A percentile compares a stretch with the other conserved stretches of the same genome.
These are phyloP conservation scores for Augiades crinisus DNA, from an alignment of 2,888 invertebrate genomes.

Conservation along the genomic window DNA sequence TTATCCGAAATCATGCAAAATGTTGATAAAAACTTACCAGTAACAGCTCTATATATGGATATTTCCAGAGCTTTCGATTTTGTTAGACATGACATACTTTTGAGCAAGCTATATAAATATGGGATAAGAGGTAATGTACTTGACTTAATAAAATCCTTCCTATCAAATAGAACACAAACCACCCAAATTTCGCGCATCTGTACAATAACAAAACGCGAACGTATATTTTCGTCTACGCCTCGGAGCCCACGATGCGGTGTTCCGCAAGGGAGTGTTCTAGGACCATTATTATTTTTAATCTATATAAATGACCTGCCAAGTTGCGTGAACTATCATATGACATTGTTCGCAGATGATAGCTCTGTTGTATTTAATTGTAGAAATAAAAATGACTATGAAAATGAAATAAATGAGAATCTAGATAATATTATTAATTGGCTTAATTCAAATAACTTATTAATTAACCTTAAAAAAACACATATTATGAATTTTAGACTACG, in stretches of 20 bases:
- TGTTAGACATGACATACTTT: slow-evolving; percentile 14
- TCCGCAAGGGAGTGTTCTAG: too few species aligned
- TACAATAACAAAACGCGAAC: not conserved
- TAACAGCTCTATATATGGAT: slow-evolving; percentile 1
- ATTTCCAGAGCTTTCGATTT: slow-evolving; percentile 18
- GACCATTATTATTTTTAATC: too few species aligned
- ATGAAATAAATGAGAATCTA: not conserved
- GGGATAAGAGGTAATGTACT: slow-evolving; percentile 15
- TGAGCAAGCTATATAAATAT: slow-evolving; percentile 9
- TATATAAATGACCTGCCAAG: too few species aligned
- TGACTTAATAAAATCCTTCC: slow-evolving; percentile 8
- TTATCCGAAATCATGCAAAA: not conserved
- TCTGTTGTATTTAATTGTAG: too few species aligned
- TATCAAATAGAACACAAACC: slow-evolving; percentile 3
- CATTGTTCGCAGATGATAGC: too few species aligned
- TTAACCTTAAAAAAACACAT: slow-evolving; percentile 2
- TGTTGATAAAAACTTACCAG: slow-evolving; percentile 4
- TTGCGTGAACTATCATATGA: too few species aligned
- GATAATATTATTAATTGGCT: slow-evolving; percentile 8
- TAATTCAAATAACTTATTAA: not conserved
- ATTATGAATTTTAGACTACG: not conserved
- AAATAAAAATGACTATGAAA: too few species aligned
- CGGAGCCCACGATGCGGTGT: too few species aligned
- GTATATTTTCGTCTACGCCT: not conserved
- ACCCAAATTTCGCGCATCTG: not conserved